Conservation (phyloP, 2,888 invertebrate genomes). For the Parnassius smintheus region DNA sequence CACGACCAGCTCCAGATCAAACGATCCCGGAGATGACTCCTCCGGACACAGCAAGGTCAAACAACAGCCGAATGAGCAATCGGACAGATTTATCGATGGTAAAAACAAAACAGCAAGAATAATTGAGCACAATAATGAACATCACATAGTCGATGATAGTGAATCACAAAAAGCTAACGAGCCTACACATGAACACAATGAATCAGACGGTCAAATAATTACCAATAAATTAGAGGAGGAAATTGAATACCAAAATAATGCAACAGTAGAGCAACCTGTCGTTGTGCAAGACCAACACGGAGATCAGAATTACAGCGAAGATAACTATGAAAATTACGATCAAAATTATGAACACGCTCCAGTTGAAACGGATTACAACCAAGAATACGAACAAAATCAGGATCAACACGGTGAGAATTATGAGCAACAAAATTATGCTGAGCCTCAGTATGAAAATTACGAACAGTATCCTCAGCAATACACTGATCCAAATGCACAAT, state of each 20-base stretch:
- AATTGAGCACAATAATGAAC: conserved; percentile 46
- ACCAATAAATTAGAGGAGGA: conserved; percentile 15
- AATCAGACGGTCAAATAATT: neutral
- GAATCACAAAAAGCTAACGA: neutral
- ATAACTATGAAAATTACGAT: conserved; percentile 47
- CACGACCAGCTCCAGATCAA: conserved; percentile 61
- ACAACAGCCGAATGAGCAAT: conserved; percentile 40
- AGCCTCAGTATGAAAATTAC: conserved; percentile 59
- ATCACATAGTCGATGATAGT: neutral
- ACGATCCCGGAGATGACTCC: conserved; percentile 70
- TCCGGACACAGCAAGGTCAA: conserved; percentile 58
- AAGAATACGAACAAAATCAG: conserved; percentile 42
- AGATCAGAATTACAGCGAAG: conserved; percentile 32
- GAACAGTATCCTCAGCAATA: conserved; percentile 57
- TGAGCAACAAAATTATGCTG: conserved; percentile 51
- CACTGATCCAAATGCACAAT: conserved; percentile 53
- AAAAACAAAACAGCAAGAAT: conserved; percentile 46
- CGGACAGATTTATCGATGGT: conserved; percentile 32
- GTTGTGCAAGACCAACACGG: neutral
- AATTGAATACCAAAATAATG: conserved; percentile 19
- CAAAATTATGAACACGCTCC: conserved; percentile 47
- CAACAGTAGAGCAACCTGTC: conserved; percentile 1
- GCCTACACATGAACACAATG: conserved; percentile 11
- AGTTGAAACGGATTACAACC: conserved; percentile 39
- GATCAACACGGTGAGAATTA: conserved; percentile 44